Evolutionary conservation across 2,113 vertebrate genomes (phyloP), one percentile per base, ranked within the genome.

Genomic region (Chelonoidis abingdonii): DNA sequence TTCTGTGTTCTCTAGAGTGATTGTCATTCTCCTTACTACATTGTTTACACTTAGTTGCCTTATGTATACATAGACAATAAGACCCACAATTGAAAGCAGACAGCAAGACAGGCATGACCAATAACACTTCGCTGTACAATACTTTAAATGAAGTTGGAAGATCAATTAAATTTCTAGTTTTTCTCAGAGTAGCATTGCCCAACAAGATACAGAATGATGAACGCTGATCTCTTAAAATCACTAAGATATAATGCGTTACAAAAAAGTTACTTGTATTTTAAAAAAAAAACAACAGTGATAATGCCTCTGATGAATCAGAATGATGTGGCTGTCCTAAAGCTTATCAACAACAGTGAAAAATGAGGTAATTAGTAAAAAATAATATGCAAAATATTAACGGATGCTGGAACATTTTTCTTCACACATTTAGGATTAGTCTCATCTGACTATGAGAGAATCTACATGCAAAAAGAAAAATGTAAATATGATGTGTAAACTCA

Each of bases 221-320:
- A 98, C 98, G 96, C 56, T 96, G 97, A 98, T 97, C 94, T 98
- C 97, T 96, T 97, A 94, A 98, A 98, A 95, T 95, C 97, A 97
- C 93, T 94, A 98, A 97, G 93, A 94, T 97, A 94, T 97, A 95
- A 98, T 97, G 79, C 62, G 2, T 96, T 97, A 96, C 95, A 94
- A 94, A 98, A 98, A 96, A 93, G 29, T 19, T 69, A 17, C 7
- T 38, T 69, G 17, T 69, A 10, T 44, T 44, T 44, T 6, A 44
- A 44, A 44, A 44, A 41, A 44, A 44, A 44, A 44, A 44, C 44
- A 44, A 44, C 96, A 90, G 84, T 53, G 97, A 97, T 97, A 97
- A 97, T 98, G 92, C 92, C 93, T 92, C 69, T 97, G 97, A 97
- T 98, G 95, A 96, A 98, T 98, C 96, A 93, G 80, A 90, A 88